These are phyloP conservation scores for Galagoides demidoff DNA, from an alignment of 2,797 vertebrate genomes.

Conservation along the genomic window DNA sequence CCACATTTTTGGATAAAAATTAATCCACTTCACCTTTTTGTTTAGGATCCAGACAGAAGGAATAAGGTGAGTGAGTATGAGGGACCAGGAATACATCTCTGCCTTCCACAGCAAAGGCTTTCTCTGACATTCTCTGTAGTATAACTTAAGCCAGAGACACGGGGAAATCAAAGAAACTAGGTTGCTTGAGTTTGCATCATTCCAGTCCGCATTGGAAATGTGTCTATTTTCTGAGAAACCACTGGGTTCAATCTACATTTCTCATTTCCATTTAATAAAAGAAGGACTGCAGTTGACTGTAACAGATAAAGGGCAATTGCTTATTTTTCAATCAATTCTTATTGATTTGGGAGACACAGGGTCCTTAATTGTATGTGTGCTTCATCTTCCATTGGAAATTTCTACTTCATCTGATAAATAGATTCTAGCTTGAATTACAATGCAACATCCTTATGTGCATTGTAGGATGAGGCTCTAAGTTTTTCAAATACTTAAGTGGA, in stretches of 20 bases:
- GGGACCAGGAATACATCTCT: neutral
- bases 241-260: constrained; percentile 69
- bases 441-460: neutral
- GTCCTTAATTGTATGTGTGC: constrained; percentile 79
- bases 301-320: constrained; percentile 81
- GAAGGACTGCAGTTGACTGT: constrained; percentile 65
- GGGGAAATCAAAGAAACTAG: neutral
- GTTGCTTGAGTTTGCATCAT: constrained; percentile 32
- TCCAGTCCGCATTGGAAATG: constrained; percentile 46
- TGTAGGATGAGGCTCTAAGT: constrained; percentile 29
- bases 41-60: neutral
- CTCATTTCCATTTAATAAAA: constrained; percentile 70
- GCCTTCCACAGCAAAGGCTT: neutral
- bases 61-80: neutral
- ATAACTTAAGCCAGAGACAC: neutral
- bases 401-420: constrained; percentile 68
- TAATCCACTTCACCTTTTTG: neutral
- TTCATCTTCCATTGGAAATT: constrained; percentile 63
- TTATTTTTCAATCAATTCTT: constrained; percentile 84
- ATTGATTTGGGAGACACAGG: constrained; percentile 79
- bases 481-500: neutral
- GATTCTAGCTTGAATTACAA: constrained; percentile 60
- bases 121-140: neutral
- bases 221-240: constrained; percentile 39
- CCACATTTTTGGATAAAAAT: neutral